Evolutionary conservation across 2,797 vertebrate species (phyloP), one percentile per base, ranked within the genome.

Genomic region (Poecilia gillii): DNA sequence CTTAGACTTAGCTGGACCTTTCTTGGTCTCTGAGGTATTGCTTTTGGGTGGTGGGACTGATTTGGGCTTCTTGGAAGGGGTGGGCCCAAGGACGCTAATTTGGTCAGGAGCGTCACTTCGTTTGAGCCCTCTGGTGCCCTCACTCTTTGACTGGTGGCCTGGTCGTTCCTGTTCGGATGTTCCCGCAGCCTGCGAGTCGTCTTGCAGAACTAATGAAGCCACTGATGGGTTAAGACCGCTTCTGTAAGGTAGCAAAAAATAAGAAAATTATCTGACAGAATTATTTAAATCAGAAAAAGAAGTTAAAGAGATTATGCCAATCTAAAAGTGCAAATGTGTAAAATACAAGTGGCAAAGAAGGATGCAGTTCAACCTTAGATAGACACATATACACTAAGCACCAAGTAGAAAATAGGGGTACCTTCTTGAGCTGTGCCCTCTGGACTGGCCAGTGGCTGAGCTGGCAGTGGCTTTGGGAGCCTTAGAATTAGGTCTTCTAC

Each of bases 381-480:
- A 87, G 57, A 87, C 46, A 87, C 75, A 91, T 6, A 90, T 92
- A 73, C 85, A 95, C 79, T 87, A 79, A 87, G 88, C 76, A 90
- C 82, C 83, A 92, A 96, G 83, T 89, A 96, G 85, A 94, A 88
- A 96, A 94, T 71, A 89, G 85, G 90, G 94, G 96, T 99, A 99
- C 99, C 98, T 99, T 98, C 97, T 97, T 95, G 98, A 97, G 96
- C 97, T 96, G 97, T 98, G 97, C 96, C 98, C 98, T 96, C 97
- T 98, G 97, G 97, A 97, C 95, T 97, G 97, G 93, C 97, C 97
- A 96, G 97, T 92, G 96, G 97, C 95, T 95, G 97, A 97, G 96
- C 96, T 98, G 97, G 97, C 95, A 93, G 97, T 96, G 97, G 98
- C 97, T 99, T 99, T 99, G 96, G 98, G 96, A 97, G 97, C 96